Base-by-base conservation (phyloP, 1,140 invertebrate species). In the Drosophila parabipectinata region DNA sequence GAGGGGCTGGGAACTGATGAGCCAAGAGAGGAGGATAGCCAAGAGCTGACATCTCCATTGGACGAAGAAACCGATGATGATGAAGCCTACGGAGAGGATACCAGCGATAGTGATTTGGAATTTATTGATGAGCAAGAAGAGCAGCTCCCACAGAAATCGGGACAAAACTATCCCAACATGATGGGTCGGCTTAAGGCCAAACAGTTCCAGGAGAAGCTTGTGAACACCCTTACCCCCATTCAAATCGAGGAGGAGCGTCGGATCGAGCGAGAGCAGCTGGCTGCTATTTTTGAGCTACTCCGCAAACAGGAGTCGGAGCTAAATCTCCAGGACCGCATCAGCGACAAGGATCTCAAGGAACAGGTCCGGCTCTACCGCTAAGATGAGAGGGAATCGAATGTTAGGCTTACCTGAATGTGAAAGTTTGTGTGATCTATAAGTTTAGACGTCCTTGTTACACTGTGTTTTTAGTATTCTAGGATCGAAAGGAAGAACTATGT, bases 271-370 rank as follows among this genome's bases (percentile, higher is more conserved):
- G 79, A 91, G 58, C 90, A 91, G 50, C 55, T 91, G 51, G 79
- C 90, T 2, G 90, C 87, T 2, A 91, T 91, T 24, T 91, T 90
- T 45, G 90, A 91, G 15, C 54, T 91, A 2, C 52, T 91, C 21
- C 88, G 90, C 28, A 90, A 79, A 39, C 90, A 91, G 52, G 90
- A 91, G 37, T 73, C 77, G 14, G 90, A 91, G 60, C 24, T 91
- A 2, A 91, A 91, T 66, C 84, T 85, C 7, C 87, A 88, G 39
- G 90, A 91, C 71, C 79, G 82, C 4, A 91, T 91, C 0, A 90
- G 90, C 44, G 90, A 91, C 24, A 56, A 54, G 21, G 90, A 91
- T 51, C 75, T 91, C 12, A 84, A 81, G 32, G 72, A 87, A n/a
- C 90, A 91, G 69, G 71, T 91, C 24, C 75, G 77, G 21, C 48